These are phyloP conservation scores for Harmothoe impar DNA, from an alignment of 2,888 invertebrate genomes.

Conservation along the genomic window DNA sequence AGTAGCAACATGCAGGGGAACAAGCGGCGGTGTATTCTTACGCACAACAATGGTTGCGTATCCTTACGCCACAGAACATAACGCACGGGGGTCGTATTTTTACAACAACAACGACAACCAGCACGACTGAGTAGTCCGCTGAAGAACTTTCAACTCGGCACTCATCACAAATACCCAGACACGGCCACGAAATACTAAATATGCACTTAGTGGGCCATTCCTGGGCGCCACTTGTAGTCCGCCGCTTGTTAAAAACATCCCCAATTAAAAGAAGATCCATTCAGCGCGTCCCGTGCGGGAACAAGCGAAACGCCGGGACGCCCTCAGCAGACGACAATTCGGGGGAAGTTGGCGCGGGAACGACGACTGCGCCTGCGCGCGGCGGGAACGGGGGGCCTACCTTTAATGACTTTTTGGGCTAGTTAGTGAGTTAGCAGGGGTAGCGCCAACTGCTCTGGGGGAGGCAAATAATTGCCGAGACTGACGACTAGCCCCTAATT, in stretches of 20 bases:
- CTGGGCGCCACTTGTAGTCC: neutral
- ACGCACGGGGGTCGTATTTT: neutral
- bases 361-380: neutral
- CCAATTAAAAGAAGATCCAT: constrained; percentile 36
- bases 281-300: constrained; percentile 12
- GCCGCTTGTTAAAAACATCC: constrained; percentile 35
- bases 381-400: constrained; percentile 2
- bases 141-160: neutral
- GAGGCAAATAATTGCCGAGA: constrained; percentile 47
- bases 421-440: constrained; percentile 42
- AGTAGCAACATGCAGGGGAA: constrained; percentile 40
- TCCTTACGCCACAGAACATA: constrained; percentile 30
- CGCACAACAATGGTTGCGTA: constrained; percentile 44
- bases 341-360: constrained; percentile 15
- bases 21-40: constrained; percentile 3
- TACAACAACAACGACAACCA: neutral
- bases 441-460: neutral
- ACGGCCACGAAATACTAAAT: neutral
- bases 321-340: constrained; percentile 36
- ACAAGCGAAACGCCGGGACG: neutral
- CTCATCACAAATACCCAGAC: neutral
- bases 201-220: neutral
- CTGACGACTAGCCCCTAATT: constrained; percentile 49
- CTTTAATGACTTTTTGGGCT: constrained; percentile 50
- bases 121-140: neutral